Base-by-base conservation (phyloP, 2,797 vertebrate species). In the Molossus alvarezi region DNA sequence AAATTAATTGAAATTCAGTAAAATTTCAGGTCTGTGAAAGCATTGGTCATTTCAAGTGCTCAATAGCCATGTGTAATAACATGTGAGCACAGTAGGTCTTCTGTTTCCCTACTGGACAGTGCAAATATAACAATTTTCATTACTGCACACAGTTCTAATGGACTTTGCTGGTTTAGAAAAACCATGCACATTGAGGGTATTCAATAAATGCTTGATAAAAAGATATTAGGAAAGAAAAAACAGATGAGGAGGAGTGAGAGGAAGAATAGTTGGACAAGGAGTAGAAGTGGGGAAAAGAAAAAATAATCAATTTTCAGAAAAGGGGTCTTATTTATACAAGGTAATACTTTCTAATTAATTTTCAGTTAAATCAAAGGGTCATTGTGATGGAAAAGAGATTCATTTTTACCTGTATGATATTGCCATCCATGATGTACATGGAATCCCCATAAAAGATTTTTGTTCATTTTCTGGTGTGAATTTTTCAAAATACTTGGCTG, bases 391-490 rank as follows among this genome's bases (percentile, higher is more conserved):
- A 93, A 12, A 55, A 81, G 37, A 71, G 48, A 29, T 27, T 87
- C 71, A 25, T 9, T 91, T 95, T 81, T 98, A 99, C 99, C 99
- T 98, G 99, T 99, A 29, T 5, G 96, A 18, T 98, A 98, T 89
- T 99, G 98, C 99, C 99, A 99, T 45, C 98, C 99, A 1, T 99
- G 98, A 95, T 99, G 98, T 95, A 99, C 0, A 0, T 99, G 97
- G 64, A 99, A 97, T 20, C 99, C 99, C 99, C 99, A 99, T 1
- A 99, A 20, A 9, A 99, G 98, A 95, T 98, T 99, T 99, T n/a
- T 98, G 98, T 14, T 94, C 97, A 12, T 98, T 95, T n/a, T 97
- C 96, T 14, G 98, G 72, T 89, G 98, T 98, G 98, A 99, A 98
- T 87, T 94, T 95, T 14, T 69, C 75, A 98, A 99, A 99, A 85